These are phyloP conservation scores for Corydoras sp. DNA, from an alignment of 2,113 vertebrate genomes.

Conservation along the genomic window DNA sequence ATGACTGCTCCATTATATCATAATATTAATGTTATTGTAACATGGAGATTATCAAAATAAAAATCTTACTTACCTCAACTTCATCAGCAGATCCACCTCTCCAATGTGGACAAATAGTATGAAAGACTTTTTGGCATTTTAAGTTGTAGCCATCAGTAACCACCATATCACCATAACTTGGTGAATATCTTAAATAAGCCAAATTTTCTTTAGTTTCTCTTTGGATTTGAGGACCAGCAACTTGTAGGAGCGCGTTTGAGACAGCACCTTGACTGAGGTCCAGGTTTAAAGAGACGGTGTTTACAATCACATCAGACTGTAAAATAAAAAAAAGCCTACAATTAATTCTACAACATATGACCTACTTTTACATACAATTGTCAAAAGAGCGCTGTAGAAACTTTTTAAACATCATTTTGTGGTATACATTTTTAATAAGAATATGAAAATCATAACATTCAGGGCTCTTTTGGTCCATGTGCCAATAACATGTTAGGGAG, in stretches of 20 bases:
- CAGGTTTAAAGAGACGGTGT: conserved; percentile 67
- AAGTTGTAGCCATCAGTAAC: conserved; percentile 65
- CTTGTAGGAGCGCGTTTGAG: conserved; percentile 67
- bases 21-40: too few species aligned
- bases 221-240: conserved; percentile 68
- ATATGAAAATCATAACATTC: too few species aligned
- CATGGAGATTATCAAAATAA: too few species aligned
- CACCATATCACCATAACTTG: conserved; percentile 52
- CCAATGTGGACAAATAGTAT: conserved; percentile 66
- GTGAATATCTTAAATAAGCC: rapidly evolving
- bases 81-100: neutral
- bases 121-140: conserved; percentile 63
- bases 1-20: too few species aligned
- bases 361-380: too few species aligned
- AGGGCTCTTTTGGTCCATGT: too few species aligned
- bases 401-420: too few species aligned
- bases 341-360: too few species aligned
- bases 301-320: conserved; percentile 77
- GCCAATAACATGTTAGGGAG: too few species aligned
- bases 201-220: conserved; percentile 45
- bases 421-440: too few species aligned
- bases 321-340: neutral
- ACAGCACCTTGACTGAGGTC: conserved; percentile 64
- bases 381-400: too few species aligned
- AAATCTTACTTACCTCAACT: conserved; percentile 55